A percentile compares a stretch with the other conserved stretches of the same genome.
These are phyloP conservation scores for Chanos chanos DNA, from an alignment of 2,797 vertebrate genomes.

Conservation along the genomic window DNA sequence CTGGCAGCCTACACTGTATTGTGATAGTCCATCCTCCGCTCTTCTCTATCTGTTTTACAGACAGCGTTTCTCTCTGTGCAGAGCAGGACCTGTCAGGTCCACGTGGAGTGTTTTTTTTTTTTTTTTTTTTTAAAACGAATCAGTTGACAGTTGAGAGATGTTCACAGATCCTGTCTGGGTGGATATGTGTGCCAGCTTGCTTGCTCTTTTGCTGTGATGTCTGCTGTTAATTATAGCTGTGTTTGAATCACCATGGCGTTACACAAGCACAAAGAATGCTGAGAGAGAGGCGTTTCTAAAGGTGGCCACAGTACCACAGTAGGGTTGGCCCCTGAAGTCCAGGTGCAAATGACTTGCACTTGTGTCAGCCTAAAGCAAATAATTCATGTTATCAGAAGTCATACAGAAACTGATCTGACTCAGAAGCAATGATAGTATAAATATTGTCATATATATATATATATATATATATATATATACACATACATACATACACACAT, in stretches of 20 bases:
- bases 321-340: constrained; percentile 52
- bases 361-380: constrained; percentile 46
- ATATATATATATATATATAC: too few species aligned
- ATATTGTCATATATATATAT: neutral
- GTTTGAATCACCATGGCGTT: constrained; percentile 52
- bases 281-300: constrained; percentile 68
- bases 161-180: constrained; percentile 10
- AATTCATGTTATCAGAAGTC: constrained; percentile 27
- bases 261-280: constrained; percentile 73
- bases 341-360: constrained; percentile 46
- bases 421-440: too few species aligned
- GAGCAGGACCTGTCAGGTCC: too few species aligned
- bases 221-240: constrained; percentile 64
- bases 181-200: constrained; percentile 42
- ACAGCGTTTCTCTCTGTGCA: too few species aligned
- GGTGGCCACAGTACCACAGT: constrained; percentile 44
- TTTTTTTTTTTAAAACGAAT: constrained; percentile 13
- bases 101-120: too few species aligned
- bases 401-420: neutral
- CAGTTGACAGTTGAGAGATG: constrained; percentile 26
- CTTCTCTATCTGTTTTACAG: too few species aligned
- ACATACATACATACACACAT: too few species aligned
- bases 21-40: too few species aligned
- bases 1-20: too few species aligned
- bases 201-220: constrained; percentile 59